These are phyloP conservation scores for Oenanthe oenanthe DNA, from an alignment of 2,113 vertebrate species.

Conservation along the genomic window DNA sequence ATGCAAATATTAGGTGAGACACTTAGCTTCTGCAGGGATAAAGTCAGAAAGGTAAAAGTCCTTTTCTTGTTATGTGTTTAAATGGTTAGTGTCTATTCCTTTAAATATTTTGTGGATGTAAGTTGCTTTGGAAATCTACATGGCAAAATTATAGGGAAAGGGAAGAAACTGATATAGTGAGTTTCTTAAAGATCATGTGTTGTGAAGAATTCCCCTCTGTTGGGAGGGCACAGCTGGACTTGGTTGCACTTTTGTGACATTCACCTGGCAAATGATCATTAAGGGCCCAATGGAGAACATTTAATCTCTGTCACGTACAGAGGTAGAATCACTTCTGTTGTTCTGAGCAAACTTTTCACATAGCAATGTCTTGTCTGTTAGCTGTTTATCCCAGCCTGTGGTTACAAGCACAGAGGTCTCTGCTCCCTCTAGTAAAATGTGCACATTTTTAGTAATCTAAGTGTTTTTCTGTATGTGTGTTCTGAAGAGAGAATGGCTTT, in stretches of 20 bases:
- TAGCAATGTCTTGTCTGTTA: not conserved
- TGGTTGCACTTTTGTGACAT: not conserved
- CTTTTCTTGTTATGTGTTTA: not conserved
- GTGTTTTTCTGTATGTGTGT: not conserved
- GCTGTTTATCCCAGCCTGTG: not conserved
- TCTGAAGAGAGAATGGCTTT: not conserved
- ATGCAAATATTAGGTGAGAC: not conserved
- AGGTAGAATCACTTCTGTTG: not conserved
- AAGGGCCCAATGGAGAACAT: not conserved
- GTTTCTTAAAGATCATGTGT: not conserved
- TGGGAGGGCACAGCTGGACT: not conserved
- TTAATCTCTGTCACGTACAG: fast-evolving
- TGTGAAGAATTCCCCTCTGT: not conserved
- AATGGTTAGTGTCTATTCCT: not conserved
- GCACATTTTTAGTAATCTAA: not conserved
- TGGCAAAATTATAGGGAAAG: not conserved
- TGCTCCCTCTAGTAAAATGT: not conserved
- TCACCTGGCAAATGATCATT: not conserved
- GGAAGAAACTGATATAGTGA: not conserved
- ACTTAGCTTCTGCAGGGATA: not conserved
- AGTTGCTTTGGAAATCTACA: not conserved
- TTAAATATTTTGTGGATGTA: not conserved
- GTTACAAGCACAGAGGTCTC: not conserved
- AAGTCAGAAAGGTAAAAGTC: not conserved
- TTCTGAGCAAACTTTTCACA: not conserved